Percentiles rank a stretch among this genome's conserved stretches.
These are phyloP conservation scores for Drosophila diplacantha DNA, from an alignment of 2,888 invertebrate species.

Conservation along the genomic window DNA sequence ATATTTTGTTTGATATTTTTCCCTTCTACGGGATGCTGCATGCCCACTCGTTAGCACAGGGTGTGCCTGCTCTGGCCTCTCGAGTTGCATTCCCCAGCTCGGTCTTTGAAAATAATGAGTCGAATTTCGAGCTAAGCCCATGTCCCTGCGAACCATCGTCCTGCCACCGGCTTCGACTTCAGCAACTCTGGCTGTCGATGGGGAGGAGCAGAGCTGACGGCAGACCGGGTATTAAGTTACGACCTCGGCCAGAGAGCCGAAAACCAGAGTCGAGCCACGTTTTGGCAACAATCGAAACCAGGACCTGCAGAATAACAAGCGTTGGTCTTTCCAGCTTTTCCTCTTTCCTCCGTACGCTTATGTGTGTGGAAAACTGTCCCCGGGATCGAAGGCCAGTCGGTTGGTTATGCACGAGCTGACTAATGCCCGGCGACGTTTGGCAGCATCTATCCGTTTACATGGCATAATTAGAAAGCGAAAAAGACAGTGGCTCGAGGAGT, in stretches of 20 bases:
- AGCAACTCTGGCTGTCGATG: background rate
- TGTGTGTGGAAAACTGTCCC: constrained; percentile 14
- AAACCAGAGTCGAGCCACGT: constrained; percentile 8
- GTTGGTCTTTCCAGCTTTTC: background rate
- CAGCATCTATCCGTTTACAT: constrained; percentile 48
- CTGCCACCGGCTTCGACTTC: constrained; percentile 1
- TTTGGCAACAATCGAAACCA: constrained; percentile 42
- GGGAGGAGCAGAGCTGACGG: constrained; percentile 9
- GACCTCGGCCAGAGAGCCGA: constrained; percentile 7
- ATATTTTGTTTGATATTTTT: constrained; percentile 3
- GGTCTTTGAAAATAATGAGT: constrained; percentile 52
- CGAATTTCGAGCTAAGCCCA: constrained; percentile 38
- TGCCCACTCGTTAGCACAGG: background rate
- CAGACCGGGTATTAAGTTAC: constrained; percentile 42
- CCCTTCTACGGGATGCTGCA: background rate
- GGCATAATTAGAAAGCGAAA: constrained; percentile 66
- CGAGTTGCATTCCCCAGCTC: constrained; percentile 15
- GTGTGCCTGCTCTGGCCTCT: constrained; percentile 7
- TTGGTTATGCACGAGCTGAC: constrained; percentile 58
- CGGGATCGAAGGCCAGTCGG: constrained; percentile 34
- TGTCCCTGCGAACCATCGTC: constrained; percentile 12
- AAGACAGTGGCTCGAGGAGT: constrained; percentile 33
- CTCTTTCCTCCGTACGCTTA: background rate
- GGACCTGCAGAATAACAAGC: constrained; percentile 16
- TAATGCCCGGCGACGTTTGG: constrained; percentile 43